A percentile compares a stretch with the other conserved stretches of the same genome.
Conservation (phyloP, 1,140 invertebrate species). For the Sycobia sp. region DNA sequence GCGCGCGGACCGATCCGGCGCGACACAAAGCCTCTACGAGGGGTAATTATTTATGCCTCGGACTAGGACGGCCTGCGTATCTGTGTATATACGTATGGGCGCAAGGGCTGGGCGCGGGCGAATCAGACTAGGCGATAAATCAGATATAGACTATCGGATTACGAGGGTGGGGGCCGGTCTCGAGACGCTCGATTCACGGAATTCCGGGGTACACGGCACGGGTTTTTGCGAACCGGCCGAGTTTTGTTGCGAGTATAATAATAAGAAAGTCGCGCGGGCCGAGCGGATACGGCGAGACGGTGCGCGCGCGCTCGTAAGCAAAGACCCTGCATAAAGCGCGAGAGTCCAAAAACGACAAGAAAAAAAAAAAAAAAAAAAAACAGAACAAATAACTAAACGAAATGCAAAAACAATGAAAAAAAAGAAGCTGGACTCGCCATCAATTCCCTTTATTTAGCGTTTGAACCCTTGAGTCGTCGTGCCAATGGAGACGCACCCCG, state of each 20-base stretch:
- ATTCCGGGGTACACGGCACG: background rate
- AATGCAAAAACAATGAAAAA: no score
- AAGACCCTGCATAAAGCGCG: no score
- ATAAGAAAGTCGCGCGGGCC: no score
- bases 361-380: no score
- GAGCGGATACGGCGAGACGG: no score
- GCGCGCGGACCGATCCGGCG: slow-evolving; percentile 35
- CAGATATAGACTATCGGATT: slow-evolving; percentile 43
- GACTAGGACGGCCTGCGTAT: slow-evolving; percentile 12
- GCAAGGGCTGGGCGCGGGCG: slow-evolving; percentile 10
- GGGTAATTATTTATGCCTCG: slow-evolving; percentile 52
- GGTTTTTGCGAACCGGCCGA: background rate
- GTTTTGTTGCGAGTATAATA: no score
- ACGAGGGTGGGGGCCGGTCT: background rate
- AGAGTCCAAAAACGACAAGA: no score
- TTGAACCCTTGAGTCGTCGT: slow-evolving; percentile 13
- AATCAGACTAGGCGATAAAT: slow-evolving; percentile 48
- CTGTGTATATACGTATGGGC: no score
- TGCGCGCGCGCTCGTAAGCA: no score
- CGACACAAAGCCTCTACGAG: slow-evolving; percentile 49
- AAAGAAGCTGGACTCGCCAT: no score
- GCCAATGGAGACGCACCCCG: slow-evolving; percentile 28
- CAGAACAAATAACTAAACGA: no score
- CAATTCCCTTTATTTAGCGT: slow-evolving; percentile 25
- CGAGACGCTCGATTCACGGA: slow-evolving; percentile 2